These are phyloP conservation scores for Hippasteria phrygiana DNA, from an alignment of 53 echinoderm and acorn worm genomes.

Conservation along the genomic window DNA sequence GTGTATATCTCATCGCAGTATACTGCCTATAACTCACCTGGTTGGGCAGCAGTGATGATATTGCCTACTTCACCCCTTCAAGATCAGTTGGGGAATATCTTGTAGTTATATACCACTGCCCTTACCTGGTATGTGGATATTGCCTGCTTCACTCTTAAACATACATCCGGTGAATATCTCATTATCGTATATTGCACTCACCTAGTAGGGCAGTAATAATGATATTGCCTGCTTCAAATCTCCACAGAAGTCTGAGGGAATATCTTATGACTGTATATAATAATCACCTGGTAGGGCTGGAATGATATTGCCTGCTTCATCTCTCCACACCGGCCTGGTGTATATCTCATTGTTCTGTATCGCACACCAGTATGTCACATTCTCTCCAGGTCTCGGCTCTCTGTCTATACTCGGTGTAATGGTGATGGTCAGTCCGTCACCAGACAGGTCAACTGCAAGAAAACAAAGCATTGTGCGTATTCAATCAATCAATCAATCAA, in stretches of 20 bases:
- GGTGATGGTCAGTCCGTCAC: constrained; percentile 48
- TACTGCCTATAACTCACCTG: background rate
- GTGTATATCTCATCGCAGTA: background rate
- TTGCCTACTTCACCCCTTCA: background rate
- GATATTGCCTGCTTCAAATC: constrained; percentile 36
- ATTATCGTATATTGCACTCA: background rate
- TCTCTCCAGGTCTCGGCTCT: constrained; percentile 53
- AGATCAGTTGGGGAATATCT: no score
- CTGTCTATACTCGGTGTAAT: constrained; percentile 56
- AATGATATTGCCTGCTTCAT: constrained; percentile 39
- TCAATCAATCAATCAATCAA: background rate
- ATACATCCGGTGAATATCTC: background rate
- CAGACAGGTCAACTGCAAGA: constrained; percentile 47
- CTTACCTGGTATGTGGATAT: background rate
- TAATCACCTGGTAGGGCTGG: constrained; percentile 40
- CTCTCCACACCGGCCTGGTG: constrained; percentile 74
- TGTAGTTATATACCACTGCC: no score
- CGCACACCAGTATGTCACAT: constrained; percentile 71
- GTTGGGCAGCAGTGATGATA: background rate
- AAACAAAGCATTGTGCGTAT: background rate
- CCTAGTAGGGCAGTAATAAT: constrained; percentile 41
- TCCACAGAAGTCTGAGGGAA: constrained; percentile 75
- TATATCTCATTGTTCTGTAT: constrained; percentile 64
- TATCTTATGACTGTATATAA: constrained; percentile 52
- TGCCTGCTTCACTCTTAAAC: background rate